Evolutionary conservation across 2,113 vertebrate species (phyloP).

Genomic region (Zosterops pallidus): DNA sequence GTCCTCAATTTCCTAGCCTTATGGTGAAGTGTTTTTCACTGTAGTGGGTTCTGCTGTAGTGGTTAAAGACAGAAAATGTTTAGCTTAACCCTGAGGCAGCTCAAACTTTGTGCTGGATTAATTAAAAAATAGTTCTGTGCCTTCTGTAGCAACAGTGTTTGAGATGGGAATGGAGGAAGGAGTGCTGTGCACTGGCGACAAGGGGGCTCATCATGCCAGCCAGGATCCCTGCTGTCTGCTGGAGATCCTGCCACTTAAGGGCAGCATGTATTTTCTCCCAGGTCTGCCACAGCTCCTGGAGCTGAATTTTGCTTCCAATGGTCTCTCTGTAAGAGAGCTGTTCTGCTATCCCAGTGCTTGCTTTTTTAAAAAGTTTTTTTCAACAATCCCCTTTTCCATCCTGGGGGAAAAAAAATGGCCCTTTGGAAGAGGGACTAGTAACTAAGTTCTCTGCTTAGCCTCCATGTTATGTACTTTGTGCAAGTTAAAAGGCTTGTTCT

Average conservation of each 20-base stretch:
- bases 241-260: neutral
- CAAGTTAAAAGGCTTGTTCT: slow-evolving; percentile 62
- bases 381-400: neutral
- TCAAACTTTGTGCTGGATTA: neutral
- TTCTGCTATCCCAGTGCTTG: neutral
- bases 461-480: slow-evolving; percentile 1
- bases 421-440: neutral
- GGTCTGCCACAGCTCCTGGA: neutral
- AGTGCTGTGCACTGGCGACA: neutral
- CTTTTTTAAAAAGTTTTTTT: neutral
- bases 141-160: neutral
- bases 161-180: neutral
- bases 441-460: neutral
- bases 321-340: neutral
- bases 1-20: neutral
- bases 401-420: too few relatives aligned
- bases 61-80: neutral
- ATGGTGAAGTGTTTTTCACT: neutral
- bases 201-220: neutral
- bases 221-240: rapidly evolving
- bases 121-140: neutral
- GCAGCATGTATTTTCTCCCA: rapidly evolving
- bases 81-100: neutral
- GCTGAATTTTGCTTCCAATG: neutral
- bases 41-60: neutral